Conservation (phyloP, 2,888 invertebrate genomes). For the Hydriomena furcata region DNA sequence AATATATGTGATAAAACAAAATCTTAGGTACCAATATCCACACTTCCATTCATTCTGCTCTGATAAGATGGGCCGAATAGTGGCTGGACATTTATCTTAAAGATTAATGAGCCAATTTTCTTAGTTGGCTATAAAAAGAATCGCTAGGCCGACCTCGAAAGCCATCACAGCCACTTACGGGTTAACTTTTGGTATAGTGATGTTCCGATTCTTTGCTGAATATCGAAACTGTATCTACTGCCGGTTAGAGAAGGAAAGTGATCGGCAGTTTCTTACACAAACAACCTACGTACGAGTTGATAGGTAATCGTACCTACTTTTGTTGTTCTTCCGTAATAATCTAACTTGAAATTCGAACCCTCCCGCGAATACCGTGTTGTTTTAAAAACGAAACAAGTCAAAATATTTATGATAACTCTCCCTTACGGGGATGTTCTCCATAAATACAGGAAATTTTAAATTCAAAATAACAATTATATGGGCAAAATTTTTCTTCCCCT, state of each 20-base stretch:
- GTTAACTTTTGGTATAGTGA: slow-evolving; percentile 59
- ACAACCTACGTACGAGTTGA: slow-evolving; percentile 25
- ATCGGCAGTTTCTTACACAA: slow-evolving; percentile 32
- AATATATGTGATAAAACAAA: slow-evolving; percentile 54
- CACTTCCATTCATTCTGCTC: slow-evolving; percentile 73
- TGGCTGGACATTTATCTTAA: slow-evolving; percentile 81
- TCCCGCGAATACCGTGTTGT: slow-evolving; percentile 3
- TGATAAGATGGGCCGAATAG: slow-evolving; percentile 82
- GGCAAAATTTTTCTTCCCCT: slow-evolving; percentile 67
- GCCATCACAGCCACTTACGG: slow-evolving; percentile 63
- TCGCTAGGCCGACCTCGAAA: slow-evolving; percentile 71
- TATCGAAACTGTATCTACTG: slow-evolving; percentile 38
- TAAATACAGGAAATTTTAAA: slow-evolving; percentile 63
- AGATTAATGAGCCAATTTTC: slow-evolving; percentile 84
- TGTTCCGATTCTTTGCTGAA: slow-evolving; percentile 48
- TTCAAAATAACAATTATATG: slow-evolving; percentile 79
- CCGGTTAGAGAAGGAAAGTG: slow-evolving; percentile 33
- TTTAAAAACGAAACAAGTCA: slow-evolving; percentile 37
- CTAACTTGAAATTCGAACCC: slow-evolving; percentile 1
- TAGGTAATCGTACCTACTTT: slow-evolving; percentile 5
- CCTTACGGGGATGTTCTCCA: slow-evolving; percentile 40
- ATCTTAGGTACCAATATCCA: slow-evolving; percentile 60
- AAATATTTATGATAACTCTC: slow-evolving; percentile 41
- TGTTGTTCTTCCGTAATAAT: slow-evolving; percentile 7
- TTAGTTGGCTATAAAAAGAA: slow-evolving; percentile 83